Evolutionary conservation across 2,113 vertebrate species (phyloP).

Genomic region (Verasper variegatus): DNA sequence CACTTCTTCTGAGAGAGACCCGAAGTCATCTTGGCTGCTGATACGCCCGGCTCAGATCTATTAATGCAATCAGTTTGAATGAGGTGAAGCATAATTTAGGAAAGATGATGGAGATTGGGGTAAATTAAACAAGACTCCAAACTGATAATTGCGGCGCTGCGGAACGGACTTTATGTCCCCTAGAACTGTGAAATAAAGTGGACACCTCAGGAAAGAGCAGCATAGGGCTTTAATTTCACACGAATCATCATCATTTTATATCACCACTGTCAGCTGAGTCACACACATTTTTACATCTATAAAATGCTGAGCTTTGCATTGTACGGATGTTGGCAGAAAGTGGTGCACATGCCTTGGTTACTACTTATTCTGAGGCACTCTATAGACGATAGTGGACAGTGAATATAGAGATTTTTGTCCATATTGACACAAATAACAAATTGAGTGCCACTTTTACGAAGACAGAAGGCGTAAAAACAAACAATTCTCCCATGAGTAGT

Average conservation of each 20-base stretch:
- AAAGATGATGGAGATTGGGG: constrained; percentile 41
- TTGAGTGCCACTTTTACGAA: not conserved
- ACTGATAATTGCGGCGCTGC: constrained; percentile 12
- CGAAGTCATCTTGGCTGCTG: constrained; percentile 27
- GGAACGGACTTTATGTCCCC: constrained; percentile 13
- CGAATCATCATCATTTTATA: not conserved
- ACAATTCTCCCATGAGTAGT: no score
- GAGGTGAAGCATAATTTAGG: constrained; percentile 33
- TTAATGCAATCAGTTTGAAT: constrained; percentile 19
- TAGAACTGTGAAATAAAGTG: constrained; percentile 22
- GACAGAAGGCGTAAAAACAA: not conserved
- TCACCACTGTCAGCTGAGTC: not conserved
- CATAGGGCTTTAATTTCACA: not conserved
- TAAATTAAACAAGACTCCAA: constrained; percentile 34
- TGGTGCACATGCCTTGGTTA: not conserved
- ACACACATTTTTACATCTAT: not conserved
- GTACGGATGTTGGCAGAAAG: not conserved
- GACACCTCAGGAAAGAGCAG: not conserved
- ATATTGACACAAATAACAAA: not conserved
- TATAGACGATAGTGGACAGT: not conserved
- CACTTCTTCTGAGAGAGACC: constrained; percentile 7
- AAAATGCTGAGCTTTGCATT: not conserved
- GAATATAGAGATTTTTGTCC: not conserved
- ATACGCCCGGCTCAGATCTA: constrained; percentile 14
- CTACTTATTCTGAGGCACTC: not conserved